Conservation (phyloP, 1,140 invertebrate genomes). For the Aplysia californica region DNA sequence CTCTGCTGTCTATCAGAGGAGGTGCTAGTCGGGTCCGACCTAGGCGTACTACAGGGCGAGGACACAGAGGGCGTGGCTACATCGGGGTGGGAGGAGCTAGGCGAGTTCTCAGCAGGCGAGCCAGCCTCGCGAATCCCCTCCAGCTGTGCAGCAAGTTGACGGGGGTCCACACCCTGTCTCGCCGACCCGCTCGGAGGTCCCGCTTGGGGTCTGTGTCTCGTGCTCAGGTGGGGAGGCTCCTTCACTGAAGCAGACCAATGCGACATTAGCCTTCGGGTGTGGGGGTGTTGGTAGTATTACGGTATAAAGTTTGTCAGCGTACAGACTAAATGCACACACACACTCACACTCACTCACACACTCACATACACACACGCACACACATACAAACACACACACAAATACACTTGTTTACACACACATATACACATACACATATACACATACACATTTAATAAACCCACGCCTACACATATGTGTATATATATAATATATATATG, state of each 20-base stretch:
- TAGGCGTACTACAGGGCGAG: conserved; percentile 60
- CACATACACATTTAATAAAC: too few species aligned
- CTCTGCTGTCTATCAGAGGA: conserved; percentile 49
- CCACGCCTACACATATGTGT: too few species aligned
- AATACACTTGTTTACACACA: too few species aligned
- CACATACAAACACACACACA: too few species aligned
- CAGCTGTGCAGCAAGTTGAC: conserved; percentile 57
- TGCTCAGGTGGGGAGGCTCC: conserved; percentile 12
- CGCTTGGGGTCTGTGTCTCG: neutral
- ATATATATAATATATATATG: too few species aligned
- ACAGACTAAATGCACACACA: too few species aligned
- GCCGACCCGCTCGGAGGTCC: neutral
- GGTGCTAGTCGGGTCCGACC: conserved; percentile 56
- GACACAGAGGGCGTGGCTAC: conserved; percentile 61
- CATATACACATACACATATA: too few species aligned
- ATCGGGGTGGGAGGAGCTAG: conserved; percentile 59
- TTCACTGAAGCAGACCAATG: conserved; percentile 30
- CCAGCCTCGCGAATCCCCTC: conserved; percentile 57
- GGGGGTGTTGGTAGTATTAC: too few species aligned
- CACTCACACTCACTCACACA: too few species aligned
- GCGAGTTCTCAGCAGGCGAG: conserved; percentile 54
- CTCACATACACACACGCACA: too few species aligned
- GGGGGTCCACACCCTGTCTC: conserved; percentile 51
- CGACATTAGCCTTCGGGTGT: conserved; percentile 25
- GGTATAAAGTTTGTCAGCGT: too few species aligned